These are phyloP conservation scores for Perca fluviatilis DNA, from an alignment of 2,113 vertebrate genomes.

Conservation along the genomic window DNA sequence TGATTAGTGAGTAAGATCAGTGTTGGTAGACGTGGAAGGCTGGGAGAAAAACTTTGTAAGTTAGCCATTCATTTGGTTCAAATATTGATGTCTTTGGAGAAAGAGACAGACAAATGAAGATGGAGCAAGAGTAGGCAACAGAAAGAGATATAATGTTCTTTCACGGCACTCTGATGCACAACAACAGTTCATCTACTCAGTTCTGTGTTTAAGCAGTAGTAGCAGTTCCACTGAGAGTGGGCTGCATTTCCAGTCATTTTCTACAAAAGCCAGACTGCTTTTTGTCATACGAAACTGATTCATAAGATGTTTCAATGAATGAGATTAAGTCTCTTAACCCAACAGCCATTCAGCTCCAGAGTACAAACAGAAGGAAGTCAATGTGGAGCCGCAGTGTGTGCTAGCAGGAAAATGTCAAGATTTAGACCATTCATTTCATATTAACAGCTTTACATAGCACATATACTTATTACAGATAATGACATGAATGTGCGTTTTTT, in stretches of 20 bases:
- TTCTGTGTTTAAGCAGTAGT: background rate
- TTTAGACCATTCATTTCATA: background rate
- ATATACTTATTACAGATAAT: background rate
- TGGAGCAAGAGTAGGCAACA: background rate
- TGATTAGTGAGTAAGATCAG: background rate
- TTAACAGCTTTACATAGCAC: background rate
- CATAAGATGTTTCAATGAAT: conserved; percentile 22
- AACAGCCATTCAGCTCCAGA: conserved; percentile 7
- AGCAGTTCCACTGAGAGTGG: background rate
- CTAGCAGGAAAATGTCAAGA: background rate
- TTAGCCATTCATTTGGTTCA: background rate
- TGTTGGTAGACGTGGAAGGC: background rate
- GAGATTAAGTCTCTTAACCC: background rate
- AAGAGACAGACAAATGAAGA: background rate
- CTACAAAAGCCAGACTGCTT: background rate
- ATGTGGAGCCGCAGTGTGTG: background rate
- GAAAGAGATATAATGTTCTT: background rate
- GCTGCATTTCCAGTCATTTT: background rate
- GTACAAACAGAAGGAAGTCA: background rate
- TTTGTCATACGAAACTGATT: background rate
- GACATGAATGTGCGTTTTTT: no score
- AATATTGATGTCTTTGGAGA: background rate
- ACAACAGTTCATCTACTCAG: background rate
- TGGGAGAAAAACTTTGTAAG: background rate
- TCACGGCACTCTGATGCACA: no score